Evolutionary conservation across 1,140 invertebrate species (phyloP), one percentile per base, ranked within the genome.

Genomic region (Drosophila auraria): DNA sequence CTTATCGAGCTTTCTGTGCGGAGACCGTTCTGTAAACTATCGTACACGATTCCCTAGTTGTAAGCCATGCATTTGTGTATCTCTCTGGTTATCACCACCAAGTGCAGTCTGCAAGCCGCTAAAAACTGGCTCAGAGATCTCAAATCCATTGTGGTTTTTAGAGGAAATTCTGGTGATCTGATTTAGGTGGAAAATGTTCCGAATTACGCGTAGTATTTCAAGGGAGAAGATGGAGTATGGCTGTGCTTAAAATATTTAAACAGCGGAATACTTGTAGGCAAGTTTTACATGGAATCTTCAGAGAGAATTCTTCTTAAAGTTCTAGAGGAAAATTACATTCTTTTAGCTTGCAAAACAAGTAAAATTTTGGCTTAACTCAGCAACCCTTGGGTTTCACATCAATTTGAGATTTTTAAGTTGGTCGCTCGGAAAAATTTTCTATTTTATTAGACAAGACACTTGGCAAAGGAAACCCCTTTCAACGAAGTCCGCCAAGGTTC

Each of bases 1-100:
- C 63, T 71, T 69, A 69, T 71, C 68, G 54, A 72, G 47, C 71
- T 73, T 73, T 58, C 71, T 63, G 54, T 65, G 64, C 62, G 56
- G 73, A 62, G 78, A 80, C 82, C 68, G 78, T 80, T 84, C 78
- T 80, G 68, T 77, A 72, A 83, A 83, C 72, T 79, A 77, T 80
- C 51, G 61, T 72, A 72, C 72, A 80, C 59, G 73, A 77, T 84
- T 78, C 44, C 50, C 60, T 54, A 71, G 71, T 77, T 72, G 49
- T 58, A 50, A 38, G 51, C 27, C 2, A 27, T 54, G 51, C 60
- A 63, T 61, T 49, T 80, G 58, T 81, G 51, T 78, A 81, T 69
- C 17, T 47, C n/a, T 12, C 58, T 50, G 58, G 60, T 84, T 84
- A 84, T 84, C 82, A 54, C 68, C 44, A 38, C 42, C 53, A 64